phyloP scores from a whole-genome alignment of 2,797 vertebrate species.

The Paedocypris micromegethes region DNA sequence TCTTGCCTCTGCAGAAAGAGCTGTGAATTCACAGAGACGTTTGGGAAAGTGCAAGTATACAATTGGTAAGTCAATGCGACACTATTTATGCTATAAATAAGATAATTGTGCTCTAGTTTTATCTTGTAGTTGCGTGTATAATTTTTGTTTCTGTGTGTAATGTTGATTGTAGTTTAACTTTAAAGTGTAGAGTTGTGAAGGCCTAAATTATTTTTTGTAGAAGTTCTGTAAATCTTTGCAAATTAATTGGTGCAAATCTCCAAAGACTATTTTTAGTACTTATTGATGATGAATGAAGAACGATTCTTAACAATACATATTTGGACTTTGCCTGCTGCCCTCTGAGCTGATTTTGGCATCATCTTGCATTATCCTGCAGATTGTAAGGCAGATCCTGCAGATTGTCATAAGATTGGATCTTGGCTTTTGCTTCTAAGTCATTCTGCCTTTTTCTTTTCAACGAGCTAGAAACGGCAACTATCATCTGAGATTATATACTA shows the following conservation, averaged over 20 bases:
- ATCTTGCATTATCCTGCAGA: constrained; percentile 35
- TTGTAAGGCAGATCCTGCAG: no score
- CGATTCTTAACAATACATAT: background rate
- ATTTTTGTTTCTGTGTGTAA: background rate
- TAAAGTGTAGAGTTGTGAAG: constrained; percentile 11
- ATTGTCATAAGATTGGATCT: constrained; percentile 60
- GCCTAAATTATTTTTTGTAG: no score
- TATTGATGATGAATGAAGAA: no score
- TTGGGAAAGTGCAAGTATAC: constrained; percentile 53
- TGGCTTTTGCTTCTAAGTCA: constrained; percentile 74
- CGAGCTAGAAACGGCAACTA: constrained; percentile 18
- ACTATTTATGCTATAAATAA: constrained; percentile 46
- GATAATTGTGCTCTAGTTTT: constrained; percentile 7
- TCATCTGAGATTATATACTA: constrained; percentile 30
- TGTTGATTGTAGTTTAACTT: no score
- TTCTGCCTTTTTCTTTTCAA: constrained; percentile 79
- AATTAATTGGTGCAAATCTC: no score
- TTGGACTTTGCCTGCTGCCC: constrained; percentile 48
- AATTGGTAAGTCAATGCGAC: constrained; percentile 55
- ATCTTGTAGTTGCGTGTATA: constrained; percentile 1
- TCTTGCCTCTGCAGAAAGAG: constrained; percentile 43
- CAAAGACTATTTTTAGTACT: no score
- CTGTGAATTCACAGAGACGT: constrained; percentile 44
- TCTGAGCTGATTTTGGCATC: constrained; percentile 54
- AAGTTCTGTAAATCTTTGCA: no score